These are phyloP conservation scores for Struthio camelus DNA, from an alignment of 2,113 vertebrate genomes.

Conservation along the genomic window DNA sequence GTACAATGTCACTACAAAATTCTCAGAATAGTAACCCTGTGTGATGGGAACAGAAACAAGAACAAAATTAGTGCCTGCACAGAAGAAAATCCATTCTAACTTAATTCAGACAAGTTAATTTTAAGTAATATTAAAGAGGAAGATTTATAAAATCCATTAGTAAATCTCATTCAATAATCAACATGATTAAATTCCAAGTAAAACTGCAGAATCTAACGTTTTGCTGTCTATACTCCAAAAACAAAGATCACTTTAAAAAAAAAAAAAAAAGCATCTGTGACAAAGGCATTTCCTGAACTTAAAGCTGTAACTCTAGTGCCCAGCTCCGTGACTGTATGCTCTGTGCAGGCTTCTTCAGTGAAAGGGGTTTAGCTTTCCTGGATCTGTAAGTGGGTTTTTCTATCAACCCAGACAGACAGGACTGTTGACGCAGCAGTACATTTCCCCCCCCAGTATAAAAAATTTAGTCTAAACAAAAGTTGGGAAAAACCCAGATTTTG, in stretches of 20 bases:
- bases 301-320: background rate
- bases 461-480: background rate
- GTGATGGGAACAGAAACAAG: background rate
- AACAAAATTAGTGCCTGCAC: background rate
- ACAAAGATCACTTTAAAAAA: background rate
- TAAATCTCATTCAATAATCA: background rate
- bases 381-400: background rate
- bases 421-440: background rate
- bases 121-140: background rate
- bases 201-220: background rate
- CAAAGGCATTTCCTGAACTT: background rate
- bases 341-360: background rate
- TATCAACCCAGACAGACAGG: background rate
- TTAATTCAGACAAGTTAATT: background rate
- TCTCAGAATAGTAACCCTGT: background rate
- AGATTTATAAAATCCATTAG: too few relatives aligned
- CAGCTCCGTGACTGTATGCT: background rate
- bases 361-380: accelerated
- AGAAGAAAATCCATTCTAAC: background rate
- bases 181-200: background rate
- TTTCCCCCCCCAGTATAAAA: background rate
- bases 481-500: background rate
- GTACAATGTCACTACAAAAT: too few relatives aligned
- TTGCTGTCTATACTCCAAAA: background rate
- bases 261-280: background rate